These are phyloP conservation scores for Cheiracanthium punctorium DNA, from an alignment of 2,888 invertebrate genomes.

Conservation along the genomic window DNA sequence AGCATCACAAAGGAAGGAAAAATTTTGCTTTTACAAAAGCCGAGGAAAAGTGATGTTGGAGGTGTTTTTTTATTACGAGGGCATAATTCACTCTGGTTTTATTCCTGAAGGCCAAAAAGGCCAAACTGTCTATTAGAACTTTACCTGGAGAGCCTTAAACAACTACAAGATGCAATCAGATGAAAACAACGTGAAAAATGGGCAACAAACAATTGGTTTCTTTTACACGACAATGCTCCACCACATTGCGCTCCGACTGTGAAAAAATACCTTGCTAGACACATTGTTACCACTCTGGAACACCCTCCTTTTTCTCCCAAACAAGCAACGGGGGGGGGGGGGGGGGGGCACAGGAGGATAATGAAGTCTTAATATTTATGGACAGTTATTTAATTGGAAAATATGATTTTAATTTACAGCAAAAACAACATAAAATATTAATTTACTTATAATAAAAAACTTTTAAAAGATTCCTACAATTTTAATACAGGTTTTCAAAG, in stretches of 20 bases:
- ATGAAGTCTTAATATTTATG: too few species aligned
- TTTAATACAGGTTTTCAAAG: too few species aligned
- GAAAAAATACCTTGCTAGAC: conserved; percentile 3
- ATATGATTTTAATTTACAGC: too few species aligned
- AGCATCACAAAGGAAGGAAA: background rate
- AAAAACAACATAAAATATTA: too few species aligned
- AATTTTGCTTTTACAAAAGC: conserved; percentile 13
- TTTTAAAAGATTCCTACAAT: too few species aligned
- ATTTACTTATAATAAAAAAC: too few species aligned
- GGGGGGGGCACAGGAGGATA: too few species aligned
- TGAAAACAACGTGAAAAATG: background rate
- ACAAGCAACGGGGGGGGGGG: background rate
- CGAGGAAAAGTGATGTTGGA: conserved; percentile 14
- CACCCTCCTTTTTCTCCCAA: conserved; percentile 20
- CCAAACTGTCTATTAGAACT: background rate
- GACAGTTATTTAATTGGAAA: too few species aligned
- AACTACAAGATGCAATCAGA: background rate
- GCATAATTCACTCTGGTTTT: background rate
- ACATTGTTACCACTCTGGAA: conserved; percentile 18
- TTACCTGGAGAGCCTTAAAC: background rate
- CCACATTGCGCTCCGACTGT: background rate
- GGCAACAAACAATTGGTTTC: background rate
- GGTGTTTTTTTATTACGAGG: conserved; percentile 10
- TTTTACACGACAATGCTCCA: conserved; percentile 23
- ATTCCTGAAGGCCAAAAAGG: conserved; percentile 18